phyloP scores from a whole-genome alignment of 92 coral and sea anemone genomes.

The Nematostella vectensis region DNA sequence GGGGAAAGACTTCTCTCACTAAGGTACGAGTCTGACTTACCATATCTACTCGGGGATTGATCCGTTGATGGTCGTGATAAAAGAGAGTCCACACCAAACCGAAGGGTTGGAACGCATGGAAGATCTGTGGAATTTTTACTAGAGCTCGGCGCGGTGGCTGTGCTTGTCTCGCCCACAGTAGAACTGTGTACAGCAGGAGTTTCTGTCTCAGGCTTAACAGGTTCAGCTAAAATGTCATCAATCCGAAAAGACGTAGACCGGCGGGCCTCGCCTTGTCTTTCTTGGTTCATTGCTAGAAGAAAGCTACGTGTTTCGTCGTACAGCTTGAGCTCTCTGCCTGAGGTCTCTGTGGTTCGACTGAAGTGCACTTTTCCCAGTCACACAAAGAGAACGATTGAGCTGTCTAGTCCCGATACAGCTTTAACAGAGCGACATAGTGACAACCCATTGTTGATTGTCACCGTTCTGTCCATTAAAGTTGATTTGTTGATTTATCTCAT shows the following conservation, averaged over 20 bases:
- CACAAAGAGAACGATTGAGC: constrained; percentile 10
- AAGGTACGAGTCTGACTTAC: constrained; percentile 10
- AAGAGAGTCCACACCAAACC: constrained; percentile 30
- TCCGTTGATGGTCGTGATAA: constrained; percentile 18
- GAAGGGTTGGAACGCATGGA: constrained; percentile 14
- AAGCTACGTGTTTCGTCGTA: too few relatives aligned
- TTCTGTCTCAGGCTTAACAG: constrained; percentile 5
- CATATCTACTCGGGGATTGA: constrained; percentile 19
- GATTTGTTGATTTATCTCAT: constrained; percentile 83
- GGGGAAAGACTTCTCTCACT: neutral
- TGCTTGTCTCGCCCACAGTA: constrained; percentile 2
- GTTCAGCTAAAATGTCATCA: constrained; percentile 58
- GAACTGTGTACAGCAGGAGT: neutral
- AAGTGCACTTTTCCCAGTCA: constrained; percentile 4
- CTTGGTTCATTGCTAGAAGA: constrained; percentile 22
- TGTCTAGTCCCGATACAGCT: constrained; percentile 19
- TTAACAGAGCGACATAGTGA: constrained; percentile 43
- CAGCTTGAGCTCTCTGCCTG: neutral
- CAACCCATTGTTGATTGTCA: constrained; percentile 84
- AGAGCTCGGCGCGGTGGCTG: constrained; percentile 4
- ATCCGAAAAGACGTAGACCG: constrained; percentile 72
- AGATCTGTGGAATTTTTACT: constrained; percentile 4
- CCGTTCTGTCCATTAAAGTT: constrained; percentile 69
- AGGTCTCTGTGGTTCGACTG: too few relatives aligned
- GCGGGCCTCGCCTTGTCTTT: constrained; percentile 47